A percentile compares a stretch with the other conserved stretches of the same genome.
Conservation (phyloP, 2,113 vertebrate species). For the Natator depressus region DNA sequence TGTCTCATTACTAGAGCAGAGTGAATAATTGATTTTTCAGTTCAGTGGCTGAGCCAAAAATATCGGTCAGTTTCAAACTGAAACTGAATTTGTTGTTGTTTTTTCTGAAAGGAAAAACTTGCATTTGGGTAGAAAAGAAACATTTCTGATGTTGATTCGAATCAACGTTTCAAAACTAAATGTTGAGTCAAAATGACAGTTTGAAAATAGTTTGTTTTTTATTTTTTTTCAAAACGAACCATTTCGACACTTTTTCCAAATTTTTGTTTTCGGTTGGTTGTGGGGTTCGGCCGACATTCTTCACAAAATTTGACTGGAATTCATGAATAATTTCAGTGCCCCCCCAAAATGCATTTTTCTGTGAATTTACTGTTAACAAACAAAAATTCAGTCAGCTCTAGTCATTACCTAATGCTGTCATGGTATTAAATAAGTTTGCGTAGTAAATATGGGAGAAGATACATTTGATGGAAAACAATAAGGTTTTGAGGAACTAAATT, state of each 20-base stretch:
- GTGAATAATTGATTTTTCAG: neutral
- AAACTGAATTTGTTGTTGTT: neutral
- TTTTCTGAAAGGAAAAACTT: neutral
- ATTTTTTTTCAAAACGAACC: neutral
- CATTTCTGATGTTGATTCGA: neutral
- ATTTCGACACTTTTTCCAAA: neutral
- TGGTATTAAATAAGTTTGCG: neutral
- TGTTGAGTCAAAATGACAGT: neutral
- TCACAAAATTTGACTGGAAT: neutral
- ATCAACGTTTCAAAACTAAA: neutral
- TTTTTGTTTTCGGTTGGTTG: neutral
- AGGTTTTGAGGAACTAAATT: neutral
- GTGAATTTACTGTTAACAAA: neutral
- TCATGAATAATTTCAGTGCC: neutral
- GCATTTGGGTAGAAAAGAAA: neutral
- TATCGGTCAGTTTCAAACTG: neutral
- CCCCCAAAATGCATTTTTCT: too few relatives aligned
- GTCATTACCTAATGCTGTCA: neutral
- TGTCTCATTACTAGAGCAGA: neutral
- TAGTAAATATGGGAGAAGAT: fast-evolving
- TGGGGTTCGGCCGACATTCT: neutral
- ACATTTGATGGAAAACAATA: too few relatives aligned
- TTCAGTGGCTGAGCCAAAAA: neutral
- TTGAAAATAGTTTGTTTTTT: neutral
- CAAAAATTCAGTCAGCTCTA: neutral